Conservation (phyloP, 1,140 invertebrate species). For the Cotesia glomerata region DNA sequence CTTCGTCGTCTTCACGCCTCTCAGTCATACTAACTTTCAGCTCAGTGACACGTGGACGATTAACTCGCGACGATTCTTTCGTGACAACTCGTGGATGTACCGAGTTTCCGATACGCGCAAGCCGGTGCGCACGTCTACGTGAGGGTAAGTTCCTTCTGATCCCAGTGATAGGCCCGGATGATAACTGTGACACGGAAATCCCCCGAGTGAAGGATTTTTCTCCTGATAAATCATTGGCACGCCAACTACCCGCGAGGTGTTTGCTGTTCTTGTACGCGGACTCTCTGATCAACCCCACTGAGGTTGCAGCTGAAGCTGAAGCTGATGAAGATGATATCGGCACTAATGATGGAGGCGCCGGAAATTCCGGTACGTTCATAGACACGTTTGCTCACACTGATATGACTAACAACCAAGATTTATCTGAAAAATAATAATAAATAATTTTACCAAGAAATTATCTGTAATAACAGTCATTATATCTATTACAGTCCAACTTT, state of each 20-base stretch:
- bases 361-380: conserved; percentile 55
- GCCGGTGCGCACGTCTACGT: conserved; percentile 23
- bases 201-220: conserved; percentile 8
- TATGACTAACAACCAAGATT: neutral
- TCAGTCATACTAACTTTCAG: conserved; percentile 49
- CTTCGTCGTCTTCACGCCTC: conserved; percentile 35
- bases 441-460: neutral
- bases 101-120: conserved; percentile 36
- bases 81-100: conserved; percentile 37
- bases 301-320: conserved; percentile 17
- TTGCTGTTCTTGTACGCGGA: no score
- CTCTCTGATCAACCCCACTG: no score
- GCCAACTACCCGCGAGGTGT: no score
- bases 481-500: no score
- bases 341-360: conserved; percentile 43
- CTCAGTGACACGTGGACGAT: conserved; percentile 43
- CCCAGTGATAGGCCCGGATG: neutral
- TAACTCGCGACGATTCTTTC: conserved; percentile 18
- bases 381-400: conserved; percentile 21
- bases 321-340: conserved; percentile 42
- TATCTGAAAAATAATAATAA: neutral
- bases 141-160: conserved; percentile 4
- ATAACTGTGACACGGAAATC: neutral
- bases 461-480: no score
- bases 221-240: neutral